These are phyloP conservation scores for Leptinotarsa peninsularis DNA, from an alignment of 2,888 invertebrate species.

Conservation along the genomic window DNA sequence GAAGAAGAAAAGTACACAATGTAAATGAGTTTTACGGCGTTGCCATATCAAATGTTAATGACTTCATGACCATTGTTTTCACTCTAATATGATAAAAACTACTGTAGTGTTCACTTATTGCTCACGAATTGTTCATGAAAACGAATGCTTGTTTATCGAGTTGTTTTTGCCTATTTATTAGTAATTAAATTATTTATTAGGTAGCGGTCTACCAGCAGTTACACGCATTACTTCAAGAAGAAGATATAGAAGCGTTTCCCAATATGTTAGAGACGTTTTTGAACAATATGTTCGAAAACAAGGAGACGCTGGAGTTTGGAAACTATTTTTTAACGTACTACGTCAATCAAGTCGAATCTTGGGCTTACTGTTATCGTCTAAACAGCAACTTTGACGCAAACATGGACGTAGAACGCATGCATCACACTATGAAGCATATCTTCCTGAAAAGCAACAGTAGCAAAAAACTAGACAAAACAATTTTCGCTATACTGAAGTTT, in stretches of 20 bases:
- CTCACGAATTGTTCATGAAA: no score
- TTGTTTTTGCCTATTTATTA: no score
- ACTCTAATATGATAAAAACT: no score
- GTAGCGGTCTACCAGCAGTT: background rate
- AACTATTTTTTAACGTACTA: slow-evolving; percentile 24
- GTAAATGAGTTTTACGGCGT: no score
- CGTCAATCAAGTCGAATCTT: background rate
- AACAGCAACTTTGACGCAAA: slow-evolving; percentile 20
- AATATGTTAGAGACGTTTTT: background rate
- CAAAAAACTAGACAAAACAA: slow-evolving; percentile 29
- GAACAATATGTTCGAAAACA: background rate
- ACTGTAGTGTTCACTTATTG: no score
- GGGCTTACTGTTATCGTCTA: slow-evolving; percentile 32
- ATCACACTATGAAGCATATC: slow-evolving; percentile 30
- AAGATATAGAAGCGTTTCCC: slow-evolving; percentile 1
- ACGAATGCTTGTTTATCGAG: no score
- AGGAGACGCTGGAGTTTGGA: slow-evolving; percentile 23
- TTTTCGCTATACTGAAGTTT: slow-evolving; percentile 15
- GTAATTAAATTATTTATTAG: background rate
- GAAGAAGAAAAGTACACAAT: no score
- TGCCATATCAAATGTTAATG: no score
- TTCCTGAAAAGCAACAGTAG: slow-evolving; percentile 24
- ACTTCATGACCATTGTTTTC: no score
- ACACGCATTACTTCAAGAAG: background rate
- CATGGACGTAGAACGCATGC: slow-evolving; percentile 35